These are phyloP conservation scores for Saturnia pavonia DNA, from an alignment of 2,888 invertebrate genomes.

Conservation along the genomic window DNA sequence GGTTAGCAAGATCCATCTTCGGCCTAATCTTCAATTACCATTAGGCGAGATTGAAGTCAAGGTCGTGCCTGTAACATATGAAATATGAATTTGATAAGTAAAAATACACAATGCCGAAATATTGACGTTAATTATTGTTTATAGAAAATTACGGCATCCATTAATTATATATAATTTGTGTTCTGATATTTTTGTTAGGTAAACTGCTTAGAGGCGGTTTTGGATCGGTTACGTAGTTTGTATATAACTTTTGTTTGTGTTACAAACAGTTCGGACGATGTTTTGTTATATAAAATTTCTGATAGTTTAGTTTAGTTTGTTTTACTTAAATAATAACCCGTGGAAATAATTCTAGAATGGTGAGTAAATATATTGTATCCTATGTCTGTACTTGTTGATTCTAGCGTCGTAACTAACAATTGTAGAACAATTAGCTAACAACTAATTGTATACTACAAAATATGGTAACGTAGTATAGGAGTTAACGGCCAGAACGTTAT, in stretches of 20 bases:
- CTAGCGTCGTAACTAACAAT: not conserved
- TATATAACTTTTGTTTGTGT: conserved; percentile 8
- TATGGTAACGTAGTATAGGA: not conserved
- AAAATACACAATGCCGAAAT: too few species aligned
- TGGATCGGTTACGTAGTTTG: not conserved
- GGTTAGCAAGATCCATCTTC: too few species aligned
- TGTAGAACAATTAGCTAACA: not conserved
- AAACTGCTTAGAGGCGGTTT: not conserved
- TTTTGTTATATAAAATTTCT: not conserved
- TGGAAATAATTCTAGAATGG: not conserved
- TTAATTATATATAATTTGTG: not conserved
- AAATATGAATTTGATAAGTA: too few species aligned
- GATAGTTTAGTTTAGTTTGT: not conserved
- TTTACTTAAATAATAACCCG: not conserved
- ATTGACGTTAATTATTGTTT: too few species aligned
- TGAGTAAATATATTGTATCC: not conserved
- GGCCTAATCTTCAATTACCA: too few species aligned
- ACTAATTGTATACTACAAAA: not conserved
- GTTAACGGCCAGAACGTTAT: not conserved
- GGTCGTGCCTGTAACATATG: too few species aligned
- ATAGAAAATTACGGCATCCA: not conserved
- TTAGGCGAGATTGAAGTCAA: too few species aligned
- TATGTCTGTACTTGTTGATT: not conserved
- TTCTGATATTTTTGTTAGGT: not conserved
- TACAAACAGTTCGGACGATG: not conserved